Evolutionary conservation across 2,888 invertebrate species (phyloP).

Genomic region (Apamea anceps): DNA sequence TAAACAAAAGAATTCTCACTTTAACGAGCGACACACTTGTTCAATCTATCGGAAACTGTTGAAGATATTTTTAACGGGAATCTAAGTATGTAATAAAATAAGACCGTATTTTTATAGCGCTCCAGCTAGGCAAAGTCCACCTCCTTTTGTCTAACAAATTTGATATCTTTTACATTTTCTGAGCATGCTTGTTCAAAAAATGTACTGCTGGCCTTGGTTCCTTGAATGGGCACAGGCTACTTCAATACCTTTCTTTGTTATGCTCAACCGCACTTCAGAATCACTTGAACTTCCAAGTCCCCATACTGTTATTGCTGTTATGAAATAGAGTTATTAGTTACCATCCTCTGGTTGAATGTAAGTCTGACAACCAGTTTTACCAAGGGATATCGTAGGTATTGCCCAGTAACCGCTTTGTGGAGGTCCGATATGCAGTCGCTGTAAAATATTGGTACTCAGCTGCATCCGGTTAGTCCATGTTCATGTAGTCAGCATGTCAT

Average conservation of each 20-base stretch:
- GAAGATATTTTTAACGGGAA: constrained; percentile 32
- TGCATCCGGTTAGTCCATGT: background rate
- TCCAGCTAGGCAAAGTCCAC: background rate
- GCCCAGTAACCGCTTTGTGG: background rate
- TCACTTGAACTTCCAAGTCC: background rate
- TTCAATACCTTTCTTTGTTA: background rate
- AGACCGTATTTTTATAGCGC: background rate
- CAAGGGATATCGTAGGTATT: background rate
- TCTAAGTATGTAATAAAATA: constrained; percentile 17
- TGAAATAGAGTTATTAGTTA: background rate
- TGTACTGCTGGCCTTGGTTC: background rate
- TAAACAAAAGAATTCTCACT: constrained; percentile 33
- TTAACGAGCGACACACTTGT: constrained; percentile 40
- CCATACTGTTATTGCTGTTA: background rate
- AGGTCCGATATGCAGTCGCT: background rate
- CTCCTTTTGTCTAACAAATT: fast-evolving
- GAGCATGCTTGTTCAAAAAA: background rate
- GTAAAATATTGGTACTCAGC: background rate
- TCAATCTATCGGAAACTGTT: constrained; percentile 32
- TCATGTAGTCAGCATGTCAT: background rate
- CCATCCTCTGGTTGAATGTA: background rate
- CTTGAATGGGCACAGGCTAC: background rate
- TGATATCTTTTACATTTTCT: background rate
- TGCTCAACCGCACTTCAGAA: background rate
- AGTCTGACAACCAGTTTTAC: background rate